These are phyloP conservation scores for Saccostrea echinata DNA, from an alignment of 1,140 invertebrate genomes.

Conservation along the genomic window DNA sequence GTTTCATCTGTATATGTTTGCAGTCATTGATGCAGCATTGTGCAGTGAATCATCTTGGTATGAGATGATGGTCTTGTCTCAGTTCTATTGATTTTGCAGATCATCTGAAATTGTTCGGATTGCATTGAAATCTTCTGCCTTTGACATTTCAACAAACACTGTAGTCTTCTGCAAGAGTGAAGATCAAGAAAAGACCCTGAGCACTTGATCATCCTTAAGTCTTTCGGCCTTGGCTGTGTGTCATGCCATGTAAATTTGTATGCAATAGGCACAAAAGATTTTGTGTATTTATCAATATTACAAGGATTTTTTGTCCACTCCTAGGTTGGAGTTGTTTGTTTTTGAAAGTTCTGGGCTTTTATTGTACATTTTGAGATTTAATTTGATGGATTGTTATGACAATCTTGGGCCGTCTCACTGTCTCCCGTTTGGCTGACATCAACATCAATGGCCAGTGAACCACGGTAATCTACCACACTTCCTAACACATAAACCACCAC, in stretches of 20 bases:
- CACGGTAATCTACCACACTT: slow-evolving; percentile 16
- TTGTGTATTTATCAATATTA: slow-evolving; percentile 21
- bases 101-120: not conserved
- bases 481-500: slow-evolving; percentile 26
- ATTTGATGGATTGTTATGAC: slow-evolving; percentile 20
- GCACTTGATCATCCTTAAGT: not conserved
- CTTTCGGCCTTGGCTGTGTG: not conserved
- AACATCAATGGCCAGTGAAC: slow-evolving; percentile 19
- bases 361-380: not conserved
- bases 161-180: slow-evolving; percentile 31
- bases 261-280: not conserved
- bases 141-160: not conserved
- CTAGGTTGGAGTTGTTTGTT: not conserved
- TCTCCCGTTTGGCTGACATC: not conserved
- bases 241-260: slow-evolving; percentile 5
- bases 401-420: not conserved
- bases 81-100: slow-evolving; percentile 10
- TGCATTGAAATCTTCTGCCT: not conserved
- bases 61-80: not conserved
- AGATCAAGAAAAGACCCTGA: slow-evolving; percentile 21
- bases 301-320: not conserved
- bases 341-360: not conserved
- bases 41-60: slow-evolving; percentile 1
- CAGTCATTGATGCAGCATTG: not conserved
- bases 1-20: not conserved